Percentiles rank a stretch among this genome's conserved stretches.
phyloP scores from a whole-genome alignment of 2,797 vertebrate species.

The Argyrosomus regius region DNA sequence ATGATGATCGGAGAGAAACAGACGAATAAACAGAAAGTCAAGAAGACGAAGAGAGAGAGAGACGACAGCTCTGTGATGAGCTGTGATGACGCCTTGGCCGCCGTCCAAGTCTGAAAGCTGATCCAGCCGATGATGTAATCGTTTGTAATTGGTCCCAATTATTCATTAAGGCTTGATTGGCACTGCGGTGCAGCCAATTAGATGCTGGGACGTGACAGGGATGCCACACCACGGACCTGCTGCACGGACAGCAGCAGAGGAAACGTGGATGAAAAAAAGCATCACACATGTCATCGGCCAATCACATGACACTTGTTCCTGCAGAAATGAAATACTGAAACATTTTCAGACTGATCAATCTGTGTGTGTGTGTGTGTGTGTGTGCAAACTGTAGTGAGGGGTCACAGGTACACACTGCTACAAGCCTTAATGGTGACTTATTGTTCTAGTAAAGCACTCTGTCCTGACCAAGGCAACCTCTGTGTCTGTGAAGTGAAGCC shows the following conservation, averaged over 20 bases:
- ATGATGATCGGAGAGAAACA: background rate
- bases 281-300: background rate
- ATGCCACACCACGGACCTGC: background rate
- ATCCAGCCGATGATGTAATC: constrained; percentile 78
- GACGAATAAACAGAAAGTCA: background rate
- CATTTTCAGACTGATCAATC: background rate
- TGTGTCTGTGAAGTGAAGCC: too few relatives aligned
- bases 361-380: background rate
- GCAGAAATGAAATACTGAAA: background rate
- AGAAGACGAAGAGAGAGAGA: background rate
- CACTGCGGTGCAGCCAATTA: constrained; percentile 69
- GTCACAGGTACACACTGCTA: too few relatives aligned
- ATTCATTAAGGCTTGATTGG: constrained; percentile 71
- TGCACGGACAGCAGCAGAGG: constrained; percentile 7
- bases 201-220: constrained; percentile 45
- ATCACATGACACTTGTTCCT: background rate
- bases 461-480: too few relatives aligned
- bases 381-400: background rate
- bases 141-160: constrained; percentile 74
- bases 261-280: constrained; percentile 11
- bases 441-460: too few relatives aligned
- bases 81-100: constrained; percentile 47
- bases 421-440: too few relatives aligned
- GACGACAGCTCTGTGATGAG: constrained; percentile 26
- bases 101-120: constrained; percentile 57